These are phyloP conservation scores for Atherinomorus stipes DNA, from an alignment of 2,113 vertebrate genomes.

Conservation along the genomic window DNA sequence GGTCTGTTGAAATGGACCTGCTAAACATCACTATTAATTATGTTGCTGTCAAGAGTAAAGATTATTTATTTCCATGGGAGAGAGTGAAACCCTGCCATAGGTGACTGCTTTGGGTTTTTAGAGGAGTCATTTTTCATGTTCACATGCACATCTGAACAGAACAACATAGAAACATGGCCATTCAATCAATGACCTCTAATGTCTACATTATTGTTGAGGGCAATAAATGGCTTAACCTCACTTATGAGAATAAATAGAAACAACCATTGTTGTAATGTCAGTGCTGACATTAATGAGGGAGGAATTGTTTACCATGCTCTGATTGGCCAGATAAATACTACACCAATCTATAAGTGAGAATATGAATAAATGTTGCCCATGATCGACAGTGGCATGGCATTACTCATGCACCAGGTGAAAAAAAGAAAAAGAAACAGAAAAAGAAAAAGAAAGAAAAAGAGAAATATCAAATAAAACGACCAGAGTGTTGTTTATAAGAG, in stretches of 20 bases:
- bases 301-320: conserved; percentile 60
- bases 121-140: conserved; percentile 76
- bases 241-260: conserved; percentile 62
- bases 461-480: background rate
- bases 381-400: conserved; percentile 49
- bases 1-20: conserved; percentile 82
- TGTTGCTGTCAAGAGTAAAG: conserved; percentile 78
- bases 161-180: conserved; percentile 62
- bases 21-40: conserved; percentile 87
- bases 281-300: conserved; percentile 72
- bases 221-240: conserved; percentile 77
- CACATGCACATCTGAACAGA: conserved; percentile 57
- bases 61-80: conserved; percentile 81
- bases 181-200: conserved; percentile 80
- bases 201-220: conserved; percentile 76
- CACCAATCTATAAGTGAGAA: conserved; percentile 45
- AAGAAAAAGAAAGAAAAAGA: background rate
- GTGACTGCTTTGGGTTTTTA: conserved; percentile 74
- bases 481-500: background rate
- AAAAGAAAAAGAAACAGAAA: background rate
- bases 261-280: conserved; percentile 62
- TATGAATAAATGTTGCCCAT: conserved; percentile 41
- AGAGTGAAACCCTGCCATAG: conserved; percentile 75
- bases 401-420: conserved; percentile 39
- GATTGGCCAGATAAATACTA: conserved; percentile 66